These are phyloP conservation scores for Plestiodon gilberti DNA, from an alignment of 2,113 vertebrate species.

Conservation along the genomic window DNA sequence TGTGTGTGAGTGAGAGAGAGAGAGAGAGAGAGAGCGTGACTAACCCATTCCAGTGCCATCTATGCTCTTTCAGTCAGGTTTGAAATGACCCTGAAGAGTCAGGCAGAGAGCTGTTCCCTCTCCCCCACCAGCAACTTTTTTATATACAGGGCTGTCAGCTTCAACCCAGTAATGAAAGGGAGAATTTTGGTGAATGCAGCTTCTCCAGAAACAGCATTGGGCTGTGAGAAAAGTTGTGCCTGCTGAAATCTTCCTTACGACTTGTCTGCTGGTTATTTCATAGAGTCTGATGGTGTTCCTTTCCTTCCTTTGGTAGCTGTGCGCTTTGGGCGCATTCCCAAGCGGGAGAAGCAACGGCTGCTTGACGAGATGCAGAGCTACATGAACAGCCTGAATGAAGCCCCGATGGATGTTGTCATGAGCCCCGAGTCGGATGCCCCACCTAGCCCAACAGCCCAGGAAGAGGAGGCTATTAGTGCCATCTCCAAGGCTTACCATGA, in stretches of 20 bases:
- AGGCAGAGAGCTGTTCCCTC: neutral
- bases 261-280: neutral
- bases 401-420: constrained; percentile 71
- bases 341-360: constrained; percentile 89
- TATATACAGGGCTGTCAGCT: neutral
- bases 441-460: constrained; percentile 74
- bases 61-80: neutral
- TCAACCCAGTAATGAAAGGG: neutral
- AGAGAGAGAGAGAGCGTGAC: neutral
- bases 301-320: constrained; percentile 75
- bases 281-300: neutral
- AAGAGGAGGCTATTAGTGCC: constrained; percentile 71
- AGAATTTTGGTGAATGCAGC: neutral
- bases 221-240: neutral
- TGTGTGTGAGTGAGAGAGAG: too few species aligned
- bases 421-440: constrained; percentile 63
- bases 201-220: neutral
- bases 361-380: constrained; percentile 88
- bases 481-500: constrained; percentile 84
- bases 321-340: constrained; percentile 87
- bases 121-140: neutral
- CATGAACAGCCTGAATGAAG: constrained; percentile 86
- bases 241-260: neutral
- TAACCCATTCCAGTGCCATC: neutral
- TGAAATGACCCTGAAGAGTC: neutral